Conservation (phyloP, 2,113 vertebrate species). For the Myotis davidii region DNA sequence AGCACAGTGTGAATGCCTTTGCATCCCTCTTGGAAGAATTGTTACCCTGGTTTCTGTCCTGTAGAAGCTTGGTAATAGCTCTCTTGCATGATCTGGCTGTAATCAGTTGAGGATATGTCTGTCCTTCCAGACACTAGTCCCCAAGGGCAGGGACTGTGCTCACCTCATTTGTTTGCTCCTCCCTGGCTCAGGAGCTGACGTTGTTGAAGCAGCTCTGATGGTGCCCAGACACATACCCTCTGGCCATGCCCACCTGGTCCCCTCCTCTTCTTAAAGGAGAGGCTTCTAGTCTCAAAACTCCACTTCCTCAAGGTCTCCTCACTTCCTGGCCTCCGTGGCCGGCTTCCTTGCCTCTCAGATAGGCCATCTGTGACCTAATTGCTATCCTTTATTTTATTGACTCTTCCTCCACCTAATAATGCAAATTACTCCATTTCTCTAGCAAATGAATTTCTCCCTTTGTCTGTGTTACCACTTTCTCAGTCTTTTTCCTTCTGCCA, state of each 20-base stretch:
- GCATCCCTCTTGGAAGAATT: not conserved
- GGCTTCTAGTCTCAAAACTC: not conserved
- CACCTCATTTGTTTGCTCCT: not conserved
- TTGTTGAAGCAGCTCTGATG: not conserved
- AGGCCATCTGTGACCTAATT: too few relatives aligned
- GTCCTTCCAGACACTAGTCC: not conserved
- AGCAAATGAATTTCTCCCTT: not conserved
- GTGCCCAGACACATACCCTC: not conserved
- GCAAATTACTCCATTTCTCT: not conserved
- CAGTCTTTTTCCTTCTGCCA: not conserved
- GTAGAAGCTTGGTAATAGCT: not conserved
- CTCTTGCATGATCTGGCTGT: not conserved
- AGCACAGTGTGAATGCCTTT: not conserved
- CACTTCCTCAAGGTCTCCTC: not conserved
- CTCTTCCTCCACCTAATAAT: not conserved
- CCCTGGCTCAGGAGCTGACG: not conserved
- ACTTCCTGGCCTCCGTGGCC: not conserved
- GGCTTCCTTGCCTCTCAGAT: not conserved
- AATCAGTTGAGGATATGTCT: not conserved
- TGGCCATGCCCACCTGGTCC: not conserved
- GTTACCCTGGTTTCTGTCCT: not conserved
- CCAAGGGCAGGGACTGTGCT: not conserved
- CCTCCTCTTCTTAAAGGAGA: not conserved
- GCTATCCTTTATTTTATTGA: not conserved
- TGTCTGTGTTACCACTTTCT: not conserved